Evolutionary conservation across 2,113 vertebrate genomes (phyloP).

Genomic region (Saguinus imperator): DNA sequence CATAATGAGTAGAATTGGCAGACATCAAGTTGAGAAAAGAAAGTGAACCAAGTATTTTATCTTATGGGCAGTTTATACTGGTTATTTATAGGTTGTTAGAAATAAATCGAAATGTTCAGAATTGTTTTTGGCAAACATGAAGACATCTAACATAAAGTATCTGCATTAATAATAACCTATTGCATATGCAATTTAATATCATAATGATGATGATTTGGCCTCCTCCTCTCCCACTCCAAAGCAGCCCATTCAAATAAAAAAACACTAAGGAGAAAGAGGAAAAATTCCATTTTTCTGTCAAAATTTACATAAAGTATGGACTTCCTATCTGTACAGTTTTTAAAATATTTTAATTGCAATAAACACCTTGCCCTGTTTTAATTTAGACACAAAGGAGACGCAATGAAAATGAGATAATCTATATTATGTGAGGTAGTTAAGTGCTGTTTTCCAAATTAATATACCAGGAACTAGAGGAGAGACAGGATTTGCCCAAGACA

Average conservation of each 20-base stretch:
- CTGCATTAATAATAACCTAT: not conserved
- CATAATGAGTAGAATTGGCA: slow-evolving; percentile 20
- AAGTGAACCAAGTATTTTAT: slow-evolving; percentile 26
- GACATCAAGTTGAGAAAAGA: not conserved
- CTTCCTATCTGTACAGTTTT: not conserved
- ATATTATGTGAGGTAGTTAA: not conserved
- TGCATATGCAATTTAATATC: not conserved
- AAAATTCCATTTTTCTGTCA: slow-evolving; percentile 16
- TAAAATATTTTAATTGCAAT: slow-evolving; percentile 1
- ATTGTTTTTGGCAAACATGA: not conserved
- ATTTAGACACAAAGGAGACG: slow-evolving; percentile 19
- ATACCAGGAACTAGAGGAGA: not conserved
- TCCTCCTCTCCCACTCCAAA: not conserved
- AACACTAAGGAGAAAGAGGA: not conserved
- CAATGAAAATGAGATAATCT: not conserved
- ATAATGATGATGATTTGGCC: not conserved
- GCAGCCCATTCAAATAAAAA: not conserved
- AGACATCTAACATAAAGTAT: not conserved
- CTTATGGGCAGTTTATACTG: not conserved
- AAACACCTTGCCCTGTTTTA: not conserved
- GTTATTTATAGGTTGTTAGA: not conserved
- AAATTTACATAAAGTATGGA: slow-evolving; percentile 11
- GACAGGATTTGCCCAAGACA: not conserved
- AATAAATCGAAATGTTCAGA: slow-evolving; percentile 35
- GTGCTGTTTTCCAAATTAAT: slow-evolving; percentile 23